Base-by-base conservation (phyloP, 2,113 vertebrate species). In the Daphoenositta chrysoptera region DNA sequence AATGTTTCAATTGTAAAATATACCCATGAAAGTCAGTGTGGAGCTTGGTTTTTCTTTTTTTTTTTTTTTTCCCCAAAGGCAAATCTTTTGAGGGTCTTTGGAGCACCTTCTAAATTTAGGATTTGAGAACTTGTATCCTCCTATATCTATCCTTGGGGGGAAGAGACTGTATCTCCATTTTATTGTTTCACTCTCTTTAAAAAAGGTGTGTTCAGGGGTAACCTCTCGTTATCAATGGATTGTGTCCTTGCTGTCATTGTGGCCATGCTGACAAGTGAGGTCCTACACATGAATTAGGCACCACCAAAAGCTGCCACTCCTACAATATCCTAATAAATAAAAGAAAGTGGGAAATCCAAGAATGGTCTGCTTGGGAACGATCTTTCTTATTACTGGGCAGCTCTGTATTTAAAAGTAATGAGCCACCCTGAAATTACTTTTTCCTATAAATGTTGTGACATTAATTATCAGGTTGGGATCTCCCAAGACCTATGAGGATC, bases 401-500 rank as follows among this genome's bases (percentile, higher is more conserved):
- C 31, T 88, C 71, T 66, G 54, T n/a, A 28, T 57, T 44, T 56
- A 21, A 40, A 89, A 60, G 20, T 47, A 23, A 26, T 14, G 33
- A 87, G 28, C 40, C 33, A 65, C n/a, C 4, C 44, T 79, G 26
- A 76, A 53, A 17, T 51, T 51, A 2, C 30, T 18, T 54, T 54
- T 39, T 56, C 33, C 48, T 54, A 2, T 10, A 39, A 73, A 24
- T 30, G 39, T 26, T 20, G 63, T n/a, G 48, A 51, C 6, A 10
- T 89, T 45, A 33, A 69, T 83, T 23, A 77, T 6, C 45, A n/a
- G 31, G 50, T 83, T 76, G 58, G 72, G 47, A 56, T 63, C 44
- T 71, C 61, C 47, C 13, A 20, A 71, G 65, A 64, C 75, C 96
- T 93, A 1, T 84, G 50, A 97, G 94, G 96, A 83, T 94, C 89